Conservation (phyloP, 2,113 vertebrate species). For the Phyllostomus discolor region DNA sequence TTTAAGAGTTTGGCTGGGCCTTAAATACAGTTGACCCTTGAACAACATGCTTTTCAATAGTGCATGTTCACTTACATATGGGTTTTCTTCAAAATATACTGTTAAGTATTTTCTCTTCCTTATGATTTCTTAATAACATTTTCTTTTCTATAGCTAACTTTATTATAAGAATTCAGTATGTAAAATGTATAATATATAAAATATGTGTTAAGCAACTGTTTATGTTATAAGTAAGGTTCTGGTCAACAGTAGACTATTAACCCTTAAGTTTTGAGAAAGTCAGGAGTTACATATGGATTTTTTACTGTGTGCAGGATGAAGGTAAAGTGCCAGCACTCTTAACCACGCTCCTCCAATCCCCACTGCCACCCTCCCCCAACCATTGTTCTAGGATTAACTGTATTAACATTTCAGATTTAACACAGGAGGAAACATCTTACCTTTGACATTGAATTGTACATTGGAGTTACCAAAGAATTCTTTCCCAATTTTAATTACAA, state of each 20-base stretch:
- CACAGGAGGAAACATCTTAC: neutral
- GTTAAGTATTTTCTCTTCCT: neutral
- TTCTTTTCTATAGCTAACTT: neutral
- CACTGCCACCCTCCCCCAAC: too few relatives aligned
- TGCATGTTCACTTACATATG: neutral
- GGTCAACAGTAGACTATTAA: neutral
- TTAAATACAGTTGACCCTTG: neutral
- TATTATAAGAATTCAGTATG: neutral
- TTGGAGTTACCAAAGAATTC: neutral
- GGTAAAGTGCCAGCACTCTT: neutral
- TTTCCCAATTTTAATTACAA: conserved; percentile 10
- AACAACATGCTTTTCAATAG: neutral
- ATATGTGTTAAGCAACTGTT: neutral
- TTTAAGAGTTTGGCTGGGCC: neutral
- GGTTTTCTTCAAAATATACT: neutral
- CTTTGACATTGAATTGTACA: neutral
- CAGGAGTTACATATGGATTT: neutral
- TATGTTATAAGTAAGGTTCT: neutral
- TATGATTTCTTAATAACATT: neutral
- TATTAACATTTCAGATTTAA: neutral
- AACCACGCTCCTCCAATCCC: neutral
- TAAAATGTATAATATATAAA: neutral
- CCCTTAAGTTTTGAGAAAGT: neutral
- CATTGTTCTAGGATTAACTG: neutral
- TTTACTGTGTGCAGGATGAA: neutral